phyloP scores from a whole-genome alignment of 1,140 invertebrate species.

The Amyelois transitella region DNA sequence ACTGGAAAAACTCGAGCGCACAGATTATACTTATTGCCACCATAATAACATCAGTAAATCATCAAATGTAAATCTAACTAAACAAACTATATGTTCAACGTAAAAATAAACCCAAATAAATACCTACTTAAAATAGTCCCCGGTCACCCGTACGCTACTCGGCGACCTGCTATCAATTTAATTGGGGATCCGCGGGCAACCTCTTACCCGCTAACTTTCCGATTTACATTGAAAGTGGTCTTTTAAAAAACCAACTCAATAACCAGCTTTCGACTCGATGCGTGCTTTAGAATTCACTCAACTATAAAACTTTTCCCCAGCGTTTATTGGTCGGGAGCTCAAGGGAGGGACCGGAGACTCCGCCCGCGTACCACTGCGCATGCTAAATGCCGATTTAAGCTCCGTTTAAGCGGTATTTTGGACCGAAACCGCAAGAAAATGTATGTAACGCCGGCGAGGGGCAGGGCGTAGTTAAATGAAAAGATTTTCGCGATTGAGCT shows the following conservation, averaged over 20 bases:
- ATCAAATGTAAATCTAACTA: neutral
- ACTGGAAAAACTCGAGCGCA: no score
- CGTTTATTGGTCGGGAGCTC: conserved; percentile 32
- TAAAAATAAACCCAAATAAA: neutral
- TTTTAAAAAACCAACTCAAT: conserved; percentile 72
- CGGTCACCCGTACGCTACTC: conserved; percentile 25
- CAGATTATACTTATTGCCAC: no score
- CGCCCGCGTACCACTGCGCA: conserved; percentile 50
- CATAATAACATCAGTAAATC: no score
- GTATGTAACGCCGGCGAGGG: conserved; percentile 64
- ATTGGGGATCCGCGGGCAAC: conserved; percentile 62
- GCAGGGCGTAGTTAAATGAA: conserved; percentile 69
- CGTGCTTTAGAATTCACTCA: conserved; percentile 57
- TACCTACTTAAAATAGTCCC: neutral
- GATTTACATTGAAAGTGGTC: conserved; percentile 73
- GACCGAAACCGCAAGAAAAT: conserved; percentile 72
- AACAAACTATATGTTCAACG: neutral
- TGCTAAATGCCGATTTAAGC: conserved; percentile 69
- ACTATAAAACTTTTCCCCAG: conserved; percentile 43
- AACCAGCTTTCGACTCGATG: conserved; percentile 60
- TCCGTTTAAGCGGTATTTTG: conserved; percentile 73
- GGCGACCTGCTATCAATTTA: conserved; percentile 66
- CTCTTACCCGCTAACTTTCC: conserved; percentile 72
- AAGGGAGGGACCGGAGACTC: conserved; percentile 43
- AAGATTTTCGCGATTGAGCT: conserved; percentile 66